phyloP scores from a whole-genome alignment of 2,113 vertebrate species.

The Halcyon malimbica region DNA sequence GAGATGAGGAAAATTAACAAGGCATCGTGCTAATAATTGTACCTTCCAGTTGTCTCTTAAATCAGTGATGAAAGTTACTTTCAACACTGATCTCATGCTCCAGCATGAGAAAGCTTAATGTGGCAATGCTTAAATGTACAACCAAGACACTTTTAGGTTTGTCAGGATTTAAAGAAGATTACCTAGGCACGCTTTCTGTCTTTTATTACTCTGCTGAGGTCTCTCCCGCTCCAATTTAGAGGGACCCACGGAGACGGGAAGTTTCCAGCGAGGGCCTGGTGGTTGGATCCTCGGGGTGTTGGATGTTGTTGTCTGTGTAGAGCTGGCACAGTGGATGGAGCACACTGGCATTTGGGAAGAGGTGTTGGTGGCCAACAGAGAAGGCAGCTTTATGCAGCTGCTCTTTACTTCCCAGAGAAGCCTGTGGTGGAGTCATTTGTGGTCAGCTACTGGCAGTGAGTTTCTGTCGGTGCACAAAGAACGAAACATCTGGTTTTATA shows the following conservation, averaged over 20 bases:
- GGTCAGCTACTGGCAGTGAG: background rate
- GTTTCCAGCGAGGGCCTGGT: background rate
- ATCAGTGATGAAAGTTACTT: background rate
- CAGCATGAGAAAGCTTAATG: background rate
- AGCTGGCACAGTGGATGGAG: background rate
- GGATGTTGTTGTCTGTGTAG: background rate
- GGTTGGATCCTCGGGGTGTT: fast-evolving
- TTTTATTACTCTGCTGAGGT: background rate
- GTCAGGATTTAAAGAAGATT: background rate
- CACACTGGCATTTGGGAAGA: background rate
- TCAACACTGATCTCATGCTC: background rate
- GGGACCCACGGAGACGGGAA: background rate
- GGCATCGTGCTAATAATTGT: conserved; percentile 1
- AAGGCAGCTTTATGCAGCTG: background rate
- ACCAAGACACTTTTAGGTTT: background rate
- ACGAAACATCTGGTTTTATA: background rate
- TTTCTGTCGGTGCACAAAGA: background rate
- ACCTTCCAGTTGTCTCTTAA: conserved; percentile 16
- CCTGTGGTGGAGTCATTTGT: background rate
- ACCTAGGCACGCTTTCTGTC: background rate
- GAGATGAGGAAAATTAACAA: conserved; percentile 18
- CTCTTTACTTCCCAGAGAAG: background rate
- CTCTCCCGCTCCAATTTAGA: background rate
- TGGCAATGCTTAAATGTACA: background rate
- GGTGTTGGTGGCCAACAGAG: background rate